A percentile compares a stretch with the other conserved stretches of the same genome.
These are phyloP conservation scores for Coptodon rendalli DNA, from an alignment of 2,113 vertebrate species.

Conservation along the genomic window DNA sequence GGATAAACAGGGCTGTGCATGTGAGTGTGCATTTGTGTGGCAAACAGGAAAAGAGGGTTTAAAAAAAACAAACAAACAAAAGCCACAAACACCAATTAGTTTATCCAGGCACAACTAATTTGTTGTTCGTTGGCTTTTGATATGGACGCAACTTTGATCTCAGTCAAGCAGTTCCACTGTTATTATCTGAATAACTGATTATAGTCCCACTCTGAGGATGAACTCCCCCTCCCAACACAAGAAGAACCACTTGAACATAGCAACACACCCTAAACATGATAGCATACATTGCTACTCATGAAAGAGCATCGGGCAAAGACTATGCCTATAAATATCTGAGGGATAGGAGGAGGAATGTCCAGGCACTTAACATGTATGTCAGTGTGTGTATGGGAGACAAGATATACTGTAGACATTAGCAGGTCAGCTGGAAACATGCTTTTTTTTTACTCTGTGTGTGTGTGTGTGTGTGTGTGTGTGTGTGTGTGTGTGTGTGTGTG, in stretches of 20 bases:
- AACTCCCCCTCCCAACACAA: background rate
- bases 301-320: conserved; percentile 24
- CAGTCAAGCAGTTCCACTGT: background rate
- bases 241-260: conserved; percentile 18
- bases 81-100: conserved; percentile 5
- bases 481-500: background rate
- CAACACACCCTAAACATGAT: conserved; percentile 30
- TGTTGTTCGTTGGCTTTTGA: background rate
- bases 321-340: conserved; percentile 53
- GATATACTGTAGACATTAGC: conserved; percentile 6
- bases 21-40: background rate
- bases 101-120: background rate
- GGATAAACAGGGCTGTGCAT: background rate
- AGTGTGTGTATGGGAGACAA: background rate
- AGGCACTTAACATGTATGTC: background rate
- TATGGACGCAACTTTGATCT: background rate
- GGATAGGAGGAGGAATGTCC: conserved; percentile 18
- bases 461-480: background rate
- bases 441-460: background rate
- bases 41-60: background rate
- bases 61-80: background rate
- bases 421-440: conserved; percentile 10
- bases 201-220: background rate
- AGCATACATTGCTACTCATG: conserved; percentile 22
- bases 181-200: background rate